Percentiles rank a stretch among this genome's conserved stretches.
phyloP scores from a whole-genome alignment of 2,888 invertebrate species.

The Drosophila sordidula region DNA sequence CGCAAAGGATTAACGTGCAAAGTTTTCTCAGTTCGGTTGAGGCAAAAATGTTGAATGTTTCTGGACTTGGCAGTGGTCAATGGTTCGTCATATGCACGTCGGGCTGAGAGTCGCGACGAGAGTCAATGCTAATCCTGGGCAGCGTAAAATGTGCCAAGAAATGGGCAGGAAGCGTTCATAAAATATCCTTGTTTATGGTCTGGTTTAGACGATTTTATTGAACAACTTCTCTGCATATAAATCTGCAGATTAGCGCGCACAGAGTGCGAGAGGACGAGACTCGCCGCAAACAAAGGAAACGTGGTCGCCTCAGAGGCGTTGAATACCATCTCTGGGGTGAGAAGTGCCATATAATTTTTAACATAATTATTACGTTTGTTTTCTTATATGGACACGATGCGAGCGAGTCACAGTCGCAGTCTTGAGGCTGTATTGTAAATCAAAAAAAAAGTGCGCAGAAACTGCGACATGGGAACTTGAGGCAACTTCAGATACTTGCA shows the following conservation, averaged over 20 bases:
- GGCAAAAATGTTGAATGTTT: slow-evolving; percentile 34
- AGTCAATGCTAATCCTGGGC: slow-evolving; percentile 62
- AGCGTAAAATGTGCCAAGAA: slow-evolving; percentile 51
- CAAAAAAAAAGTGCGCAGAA: slow-evolving; percentile 53
- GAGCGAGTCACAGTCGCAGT: slow-evolving; percentile 22
- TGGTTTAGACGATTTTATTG: slow-evolving; percentile 83
- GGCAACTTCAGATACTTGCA: slow-evolving; percentile 34
- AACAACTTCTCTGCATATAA: slow-evolving; percentile 84
- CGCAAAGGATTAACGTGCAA: slow-evolving; percentile 55
- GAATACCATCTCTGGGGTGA: slow-evolving; percentile 55
- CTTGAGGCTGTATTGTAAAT: slow-evolving; percentile 43
- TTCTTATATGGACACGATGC: slow-evolving; percentile 48
- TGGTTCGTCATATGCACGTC: slow-evolving; percentile 40
- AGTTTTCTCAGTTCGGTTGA: slow-evolving; percentile 40
- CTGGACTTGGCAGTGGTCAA: slow-evolving; percentile 53
- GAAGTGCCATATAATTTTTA: slow-evolving; percentile 80
- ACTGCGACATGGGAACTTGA: slow-evolving; percentile 37
- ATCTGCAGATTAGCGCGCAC: slow-evolving; percentile 80
- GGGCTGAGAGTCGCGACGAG: slow-evolving; percentile 18
- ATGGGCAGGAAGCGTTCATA: slow-evolving; percentile 67
- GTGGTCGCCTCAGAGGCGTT: slow-evolving; percentile 10
- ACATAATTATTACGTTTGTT: slow-evolving; percentile 80
- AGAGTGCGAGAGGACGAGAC: slow-evolving; percentile 18
- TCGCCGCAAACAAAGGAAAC: slow-evolving; percentile 36
- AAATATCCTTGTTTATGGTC: slow-evolving; percentile 80